Evolutionary conservation across 2,797 vertebrate genomes (phyloP).

Genomic region (Poecilia gillii): DNA sequence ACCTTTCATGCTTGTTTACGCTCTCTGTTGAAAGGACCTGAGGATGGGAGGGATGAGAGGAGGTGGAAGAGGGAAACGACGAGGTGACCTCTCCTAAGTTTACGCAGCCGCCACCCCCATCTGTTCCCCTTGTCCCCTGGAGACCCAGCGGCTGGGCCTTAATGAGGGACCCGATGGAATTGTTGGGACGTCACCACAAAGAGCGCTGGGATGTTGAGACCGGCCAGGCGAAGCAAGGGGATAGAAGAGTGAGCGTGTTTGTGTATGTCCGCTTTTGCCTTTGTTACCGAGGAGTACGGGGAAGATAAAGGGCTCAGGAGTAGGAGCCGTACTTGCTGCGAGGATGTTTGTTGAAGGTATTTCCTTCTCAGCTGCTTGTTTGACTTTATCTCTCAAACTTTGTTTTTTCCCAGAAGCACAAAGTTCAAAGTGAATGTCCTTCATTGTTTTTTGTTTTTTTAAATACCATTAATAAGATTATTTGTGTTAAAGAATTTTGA

Average conservation of each 20-base stretch:
- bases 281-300: conserved; percentile 43
- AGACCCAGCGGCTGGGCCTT: conserved; percentile 70
- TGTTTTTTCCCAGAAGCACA: not conserved
- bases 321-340: conserved; percentile 11
- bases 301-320: conserved; percentile 46
- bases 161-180: conserved; percentile 83
- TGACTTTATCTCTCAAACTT: conserved; percentile 21
- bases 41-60: conserved; percentile 58
- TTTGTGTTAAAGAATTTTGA: not conserved
- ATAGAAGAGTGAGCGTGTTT: conserved; percentile 33
- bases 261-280: conserved; percentile 58
- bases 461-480: not conserved
- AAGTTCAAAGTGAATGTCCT: conserved; percentile 5
- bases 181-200: conserved; percentile 74
- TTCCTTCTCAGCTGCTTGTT: conserved; percentile 35
- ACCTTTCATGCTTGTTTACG: conserved; percentile 84
- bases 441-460: not conserved
- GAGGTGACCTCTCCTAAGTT: conserved; percentile 83
- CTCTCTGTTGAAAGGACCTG: conserved; percentile 71
- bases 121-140: conserved; percentile 39
- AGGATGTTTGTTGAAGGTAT: conserved; percentile 43
- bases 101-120: conserved; percentile 66
- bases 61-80: conserved; percentile 50
- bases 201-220: conserved; percentile 69
- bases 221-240: conserved; percentile 52